Evolutionary conservation across 2,797 vertebrate species (phyloP), one percentile per base, ranked within the genome.

Genomic region (Phalloptychus januarius): DNA sequence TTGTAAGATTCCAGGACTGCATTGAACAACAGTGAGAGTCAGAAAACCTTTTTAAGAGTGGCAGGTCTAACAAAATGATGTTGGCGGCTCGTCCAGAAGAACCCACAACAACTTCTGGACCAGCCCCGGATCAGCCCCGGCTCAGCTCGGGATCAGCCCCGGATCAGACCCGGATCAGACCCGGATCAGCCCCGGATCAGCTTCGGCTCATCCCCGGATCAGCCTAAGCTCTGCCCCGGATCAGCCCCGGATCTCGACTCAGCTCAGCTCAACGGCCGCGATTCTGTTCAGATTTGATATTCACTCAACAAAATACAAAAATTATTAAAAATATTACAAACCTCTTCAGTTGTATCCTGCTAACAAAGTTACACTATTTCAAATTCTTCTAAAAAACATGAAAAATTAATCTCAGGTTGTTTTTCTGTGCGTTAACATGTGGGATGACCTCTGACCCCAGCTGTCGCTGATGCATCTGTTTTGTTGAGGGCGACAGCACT

Each of bases 391-490:
- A 10, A 65, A 65, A 65, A 2, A 38, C 4, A 18, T 10, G 15
- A 65, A 11, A 20, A 65, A 23, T 65, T 4, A 1, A 4, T 18
- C 31, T 65, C 61, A 38, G 61, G 33, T 65, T 20, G 31, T 65
- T 16, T 28, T 16, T 46, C 42, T n/a, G 3, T 15, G 3, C 12
- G 28, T 13, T 45, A n/a, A 20, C 16, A 67, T 71, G 71, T 12
- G 13, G 23, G 38, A 11, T n/a, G 71, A 87, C 79, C 89, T 74
- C 72, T 84, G 85, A 91, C 90, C 89, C 5, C 1, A 54, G 33
- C 87, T 88, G 88, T 91, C 88, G 7, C 67, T 72, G 69, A 75
- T 0, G 18, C n/a, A 75, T 88, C 90, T 93, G 90, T 83, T 91
- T 92, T 46, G 84, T 86, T 73, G 72, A 71, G 6, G 63, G 50